Conservation (phyloP, 2,113 vertebrate genomes). For the Catharus fuscescens region DNA sequence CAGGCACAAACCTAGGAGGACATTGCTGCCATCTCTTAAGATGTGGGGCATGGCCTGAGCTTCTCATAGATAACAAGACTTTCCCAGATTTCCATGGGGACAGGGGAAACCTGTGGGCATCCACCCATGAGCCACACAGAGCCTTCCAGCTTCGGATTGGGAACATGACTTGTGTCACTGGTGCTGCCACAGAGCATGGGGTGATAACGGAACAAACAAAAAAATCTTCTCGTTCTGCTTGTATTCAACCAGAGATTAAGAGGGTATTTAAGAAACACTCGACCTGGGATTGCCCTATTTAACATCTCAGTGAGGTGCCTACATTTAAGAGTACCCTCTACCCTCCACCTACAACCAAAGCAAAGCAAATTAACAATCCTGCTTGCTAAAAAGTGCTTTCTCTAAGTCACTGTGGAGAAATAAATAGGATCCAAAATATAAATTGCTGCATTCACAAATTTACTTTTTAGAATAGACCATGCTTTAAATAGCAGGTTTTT, state of each 20-base stretch:
- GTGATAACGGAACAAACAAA: not conserved
- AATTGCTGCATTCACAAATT: not conserved
- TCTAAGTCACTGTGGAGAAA: not conserved
- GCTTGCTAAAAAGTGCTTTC: not conserved
- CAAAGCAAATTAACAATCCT: not conserved
- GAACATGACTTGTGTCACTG: not conserved
- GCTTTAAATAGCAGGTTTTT: not conserved
- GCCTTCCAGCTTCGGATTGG: not conserved
- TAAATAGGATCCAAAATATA: not conserved
- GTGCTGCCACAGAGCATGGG: not conserved
- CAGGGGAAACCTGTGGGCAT: not conserved
- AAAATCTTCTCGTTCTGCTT: not conserved
- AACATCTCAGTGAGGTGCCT: not conserved
- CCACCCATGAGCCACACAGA: not conserved
- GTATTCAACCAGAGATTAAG: not conserved
- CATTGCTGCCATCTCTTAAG: not conserved
- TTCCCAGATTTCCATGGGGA: not conserved
- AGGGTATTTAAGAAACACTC: not conserved
- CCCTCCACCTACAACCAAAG: not conserved
- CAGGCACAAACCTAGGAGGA: not conserved
- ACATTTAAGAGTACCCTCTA: not conserved
- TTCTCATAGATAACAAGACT: not conserved
- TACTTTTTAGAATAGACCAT: not conserved
- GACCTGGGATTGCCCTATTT: not conserved
- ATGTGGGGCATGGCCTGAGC: not conserved